Conservation (phyloP, 2,888 invertebrate genomes). For the Acronicta psi region DNA sequence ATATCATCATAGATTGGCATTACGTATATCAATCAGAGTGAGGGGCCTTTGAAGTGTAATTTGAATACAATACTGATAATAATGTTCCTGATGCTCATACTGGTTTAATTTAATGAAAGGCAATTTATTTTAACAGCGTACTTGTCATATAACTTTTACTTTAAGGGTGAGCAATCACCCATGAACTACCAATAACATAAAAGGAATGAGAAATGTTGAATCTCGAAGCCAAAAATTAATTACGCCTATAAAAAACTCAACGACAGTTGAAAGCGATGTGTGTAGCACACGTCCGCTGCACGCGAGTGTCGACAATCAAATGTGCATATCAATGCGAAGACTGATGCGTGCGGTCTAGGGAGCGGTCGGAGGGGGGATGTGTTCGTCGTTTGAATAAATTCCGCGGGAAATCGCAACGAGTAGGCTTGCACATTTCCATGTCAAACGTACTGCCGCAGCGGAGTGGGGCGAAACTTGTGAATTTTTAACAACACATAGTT, state of each 20-base stretch:
- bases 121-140: conserved; percentile 25
- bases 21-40: conserved; percentile 24
- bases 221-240: conserved; percentile 37
- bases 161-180: conserved; percentile 38
- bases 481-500: conserved; percentile 78
- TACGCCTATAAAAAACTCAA: conserved; percentile 26
- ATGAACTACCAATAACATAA: conserved; percentile 11
- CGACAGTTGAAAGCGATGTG: conserved; percentile 55
- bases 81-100: conserved; percentile 1
- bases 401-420: conserved; percentile 72
- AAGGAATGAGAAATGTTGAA: conserved; percentile 9
- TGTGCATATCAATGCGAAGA: conserved; percentile 80
- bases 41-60: conserved; percentile 30
- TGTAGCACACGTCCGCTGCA: conserved; percentile 61
- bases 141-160: conserved; percentile 11
- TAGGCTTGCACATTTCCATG: conserved; percentile 83
- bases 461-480: conserved; percentile 67
- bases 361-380: conserved; percentile 43
- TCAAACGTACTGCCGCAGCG: conserved; percentile 76
- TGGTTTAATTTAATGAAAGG: conserved; percentile 21
- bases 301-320: conserved; percentile 73
- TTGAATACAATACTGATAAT: conserved; percentile 21
- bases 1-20: conserved; percentile 32
- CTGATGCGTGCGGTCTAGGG: conserved; percentile 68
- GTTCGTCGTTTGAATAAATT: conserved; percentile 77